phyloP scores from a whole-genome alignment of 2,113 vertebrate genomes.

The Canis aureus region DNA sequence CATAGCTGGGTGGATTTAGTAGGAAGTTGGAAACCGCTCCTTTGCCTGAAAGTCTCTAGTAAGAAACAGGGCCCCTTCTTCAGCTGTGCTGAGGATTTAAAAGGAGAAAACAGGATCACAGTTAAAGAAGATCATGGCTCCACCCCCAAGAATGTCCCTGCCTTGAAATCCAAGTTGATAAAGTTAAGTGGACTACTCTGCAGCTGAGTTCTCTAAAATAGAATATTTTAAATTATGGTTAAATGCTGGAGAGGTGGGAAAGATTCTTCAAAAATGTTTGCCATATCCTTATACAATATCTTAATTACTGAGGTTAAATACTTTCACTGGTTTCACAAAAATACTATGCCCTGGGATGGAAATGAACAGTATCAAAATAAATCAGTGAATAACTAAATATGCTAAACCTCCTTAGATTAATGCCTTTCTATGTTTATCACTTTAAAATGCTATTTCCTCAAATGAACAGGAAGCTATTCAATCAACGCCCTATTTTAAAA shows the following conservation, averaged over 20 bases:
- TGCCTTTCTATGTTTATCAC: background rate
- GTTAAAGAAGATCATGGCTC: background rate
- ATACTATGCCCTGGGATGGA: background rate
- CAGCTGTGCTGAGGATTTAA: background rate
- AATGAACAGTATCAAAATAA: background rate
- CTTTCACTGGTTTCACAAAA: background rate
- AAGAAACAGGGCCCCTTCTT: background rate
- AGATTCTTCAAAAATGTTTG: background rate
- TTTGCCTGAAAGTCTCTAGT: background rate
- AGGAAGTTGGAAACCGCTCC: background rate
- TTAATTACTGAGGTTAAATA: background rate
- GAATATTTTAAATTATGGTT: background rate
- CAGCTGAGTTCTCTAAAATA: background rate
- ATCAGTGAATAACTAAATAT: no score
- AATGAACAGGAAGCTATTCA: background rate
- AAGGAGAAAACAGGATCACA: background rate
- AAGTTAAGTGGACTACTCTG: background rate
- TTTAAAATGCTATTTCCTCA: background rate
- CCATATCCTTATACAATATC: background rate
- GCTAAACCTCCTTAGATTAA: background rate
- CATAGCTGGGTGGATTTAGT: slow-evolving; percentile 48
- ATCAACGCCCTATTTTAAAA: background rate
- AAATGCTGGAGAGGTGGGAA: background rate
- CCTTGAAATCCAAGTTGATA: background rate
- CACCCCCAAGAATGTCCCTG: background rate